These are phyloP conservation scores for Neuroscelio doddi DNA, from an alignment of 2,888 invertebrate species.

Conservation along the genomic window DNA sequence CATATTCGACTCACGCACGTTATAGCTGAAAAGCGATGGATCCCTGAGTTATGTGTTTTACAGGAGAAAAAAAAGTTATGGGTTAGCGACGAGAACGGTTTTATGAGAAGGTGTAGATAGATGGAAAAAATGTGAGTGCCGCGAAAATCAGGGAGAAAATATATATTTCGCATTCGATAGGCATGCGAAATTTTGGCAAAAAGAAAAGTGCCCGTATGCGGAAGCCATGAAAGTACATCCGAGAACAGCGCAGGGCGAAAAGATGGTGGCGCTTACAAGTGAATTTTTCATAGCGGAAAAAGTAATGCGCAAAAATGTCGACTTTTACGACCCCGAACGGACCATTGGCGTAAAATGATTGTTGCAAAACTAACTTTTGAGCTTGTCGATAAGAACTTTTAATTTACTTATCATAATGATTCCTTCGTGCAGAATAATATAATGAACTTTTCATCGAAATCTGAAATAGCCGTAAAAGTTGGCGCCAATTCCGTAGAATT, in stretches of 20 bases:
- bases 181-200: background rate
- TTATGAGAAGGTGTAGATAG: background rate
- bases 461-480: constrained; percentile 2
- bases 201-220: background rate
- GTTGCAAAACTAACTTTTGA: no score
- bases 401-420: no score
- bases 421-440: background rate
- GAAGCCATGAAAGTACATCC: background rate
- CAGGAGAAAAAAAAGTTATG: constrained; percentile 16
- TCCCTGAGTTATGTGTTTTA: constrained; percentile 32
- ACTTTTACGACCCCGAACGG: no score
- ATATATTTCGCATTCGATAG: background rate
- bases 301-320: background rate
- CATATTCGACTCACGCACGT: constrained; percentile 29
- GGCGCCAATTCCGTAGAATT: constrained; percentile 1
- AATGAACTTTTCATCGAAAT: background rate
- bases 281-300: background rate
- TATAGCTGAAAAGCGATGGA: background rate
- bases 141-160: background rate
- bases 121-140: background rate
- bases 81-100: background rate
- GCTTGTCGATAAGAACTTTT: no score
- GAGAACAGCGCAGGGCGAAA: background rate
- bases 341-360: no score
- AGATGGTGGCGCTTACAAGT: no score